Evolutionary conservation across 1,140 invertebrate species (phyloP), one percentile per base, ranked within the genome.

Genomic region (Lepidurus apus): DNA sequence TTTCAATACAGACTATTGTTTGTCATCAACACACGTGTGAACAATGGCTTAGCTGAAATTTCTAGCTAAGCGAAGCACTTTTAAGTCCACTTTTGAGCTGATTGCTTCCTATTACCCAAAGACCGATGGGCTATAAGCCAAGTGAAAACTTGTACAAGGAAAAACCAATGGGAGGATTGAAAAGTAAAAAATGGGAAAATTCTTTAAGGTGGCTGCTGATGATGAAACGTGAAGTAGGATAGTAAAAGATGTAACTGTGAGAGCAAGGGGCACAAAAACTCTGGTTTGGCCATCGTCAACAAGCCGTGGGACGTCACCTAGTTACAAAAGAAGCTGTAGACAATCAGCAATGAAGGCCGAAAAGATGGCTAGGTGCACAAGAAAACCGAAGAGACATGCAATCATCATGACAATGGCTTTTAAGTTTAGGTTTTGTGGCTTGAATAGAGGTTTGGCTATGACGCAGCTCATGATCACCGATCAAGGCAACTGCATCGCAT

Each of bases 401-500:
- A 65, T 65, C 53, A 65, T 65, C 53, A 65, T 65, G 53, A 65
- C 53, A 65, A 65, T 65, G 53, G 53, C 53, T 65, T 65, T 65
- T 65, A 65, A 65, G 53, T 65, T 65, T 13, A 65, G 53, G 53
- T 65, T 65, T 65, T 65, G 53, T 65, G 53, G 53, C 53, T 65
- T 65, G 53, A 65, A 65, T 65, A 65, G 53, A 65, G 53, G 53
- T 65, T 65, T 65, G 53, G 53, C 53, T 65, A 65, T 65, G 53
- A 65, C 53, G 53, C 53, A 65, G 53, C 53, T 65, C 53, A 65
- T 65, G 53, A 65, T 65, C 53, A 65, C 53, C 53, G 53, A 65
- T 65, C 53, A 65, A 65, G 53, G 53, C 53, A 65, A 65, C 53
- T 65, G 53, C 53, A 65, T 65, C 53, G 53, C 53, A 65, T 65